Percentiles rank a stretch among this genome's conserved stretches.
Evolutionary conservation across 2,113 vertebrate genomes (phyloP).

Genomic region (Corydoras maculifer): DNA sequence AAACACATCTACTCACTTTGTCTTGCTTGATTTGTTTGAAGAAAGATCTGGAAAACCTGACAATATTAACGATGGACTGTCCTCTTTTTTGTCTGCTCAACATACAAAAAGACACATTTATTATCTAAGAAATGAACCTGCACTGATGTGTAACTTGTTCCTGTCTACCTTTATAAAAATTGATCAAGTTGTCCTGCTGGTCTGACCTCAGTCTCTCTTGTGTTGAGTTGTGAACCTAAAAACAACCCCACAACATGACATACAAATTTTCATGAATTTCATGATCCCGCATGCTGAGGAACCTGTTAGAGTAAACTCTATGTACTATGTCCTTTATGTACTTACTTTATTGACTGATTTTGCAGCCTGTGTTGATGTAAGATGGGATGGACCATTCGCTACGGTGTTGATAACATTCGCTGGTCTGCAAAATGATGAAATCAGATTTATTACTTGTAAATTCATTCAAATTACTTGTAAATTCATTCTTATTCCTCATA

Average conservation of each 20-base stretch:
- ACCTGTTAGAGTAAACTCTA: too few species aligned
- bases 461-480: too few species aligned
- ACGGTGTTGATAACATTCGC: conserved; percentile 44
- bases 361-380: conserved; percentile 27
- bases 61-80: conserved; percentile 49
- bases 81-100: conserved; percentile 57
- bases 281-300: too few species aligned
- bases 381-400: conserved; percentile 56
- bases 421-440: conserved; percentile 50
- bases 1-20: conserved; percentile 25
- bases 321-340: not conserved
- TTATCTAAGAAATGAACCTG: not conserved
- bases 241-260: conserved; percentile 3
- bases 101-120: not conserved
- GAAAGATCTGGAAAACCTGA: conserved; percentile 59
- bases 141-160: not conserved
- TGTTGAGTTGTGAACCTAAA: conserved; percentile 45
- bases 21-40: conserved; percentile 50
- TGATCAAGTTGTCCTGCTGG: conserved; percentile 49
- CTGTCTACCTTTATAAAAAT: conserved; percentile 48
- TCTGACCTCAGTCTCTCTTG: conserved; percentile 46
- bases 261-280: too few species aligned
- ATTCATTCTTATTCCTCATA: too few species aligned
- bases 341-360: conserved; percentile 50
- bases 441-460: not conserved